Evolutionary conservation across 64 coral and sea anemone genomes (phyloP), one percentile per base, ranked within the genome.

Genomic region (Acropora yongei): DNA sequence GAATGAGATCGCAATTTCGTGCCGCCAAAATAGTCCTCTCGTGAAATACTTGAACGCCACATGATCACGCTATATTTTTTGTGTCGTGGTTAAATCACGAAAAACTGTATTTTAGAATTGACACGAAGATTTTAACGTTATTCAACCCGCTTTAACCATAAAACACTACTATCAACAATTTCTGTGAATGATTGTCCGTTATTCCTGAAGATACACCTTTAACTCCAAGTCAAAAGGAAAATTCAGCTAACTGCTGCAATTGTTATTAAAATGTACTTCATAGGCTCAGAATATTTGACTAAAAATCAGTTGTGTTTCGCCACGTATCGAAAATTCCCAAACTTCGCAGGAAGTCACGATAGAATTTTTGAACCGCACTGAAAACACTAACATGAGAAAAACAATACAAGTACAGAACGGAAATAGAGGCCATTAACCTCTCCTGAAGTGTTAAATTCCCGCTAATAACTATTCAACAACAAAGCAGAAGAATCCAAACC

Each of bases 401-500:
- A 18, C 11, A 8, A 42, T 65, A 2, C 11, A 10, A 48, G 49
- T 44, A 30, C 30, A 6, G 65, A 48, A 85, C 82, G 82, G 82
- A 85, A 71, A 85, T 69, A 10, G 17, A 16, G 1, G 44, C 82
- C 44, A 85, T 85, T 85, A 85, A 85, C 82, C 82, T 71, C 49
- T 49, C 48, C 42, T 18, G 13, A 48, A 44, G 65, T 72, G 82
- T 72, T 85, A 85, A 85, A 72, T 85, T 85, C 82, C 61, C 63
- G 14, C 61, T 71, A 85, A 85, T 71, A 85, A 69, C 65, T 30
- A 20, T 49, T n/a, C 61, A 84, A 68, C 68, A 84, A 85, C 82
- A 85, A 85, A 71, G 41, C 40, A 49, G 44, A 47, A 57, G 82
- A 72, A 85, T 85, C 48, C 12, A 1, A 85, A 85, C 47, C 47